Percentiles rank a stretch among this genome's conserved stretches.
phyloP scores from a whole-genome alignment of 23 tunicate species.

The Halocynthia aurantium region DNA sequence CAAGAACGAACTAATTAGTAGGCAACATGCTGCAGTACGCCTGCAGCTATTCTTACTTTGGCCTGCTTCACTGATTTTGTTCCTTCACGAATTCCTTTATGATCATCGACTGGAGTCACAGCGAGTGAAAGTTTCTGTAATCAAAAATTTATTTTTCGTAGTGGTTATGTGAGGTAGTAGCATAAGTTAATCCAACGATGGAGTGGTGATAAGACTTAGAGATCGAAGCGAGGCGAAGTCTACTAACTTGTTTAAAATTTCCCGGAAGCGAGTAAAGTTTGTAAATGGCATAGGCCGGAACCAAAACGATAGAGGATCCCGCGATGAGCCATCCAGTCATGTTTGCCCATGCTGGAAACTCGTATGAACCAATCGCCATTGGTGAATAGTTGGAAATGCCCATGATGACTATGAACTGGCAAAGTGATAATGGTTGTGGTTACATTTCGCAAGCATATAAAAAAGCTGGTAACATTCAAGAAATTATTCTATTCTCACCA shows the following conservation, averaged over 20 bases:
- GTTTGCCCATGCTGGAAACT: constrained; percentile 4
- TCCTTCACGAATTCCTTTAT: too few species aligned
- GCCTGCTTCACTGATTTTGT: too few species aligned
- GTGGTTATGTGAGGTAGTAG: too few species aligned
- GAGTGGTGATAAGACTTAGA: too few species aligned
- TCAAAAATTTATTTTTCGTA: too few species aligned
- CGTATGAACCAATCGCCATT: not conserved
- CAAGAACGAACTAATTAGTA: too few species aligned
- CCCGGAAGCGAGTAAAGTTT: not conserved
- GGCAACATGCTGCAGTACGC: too few species aligned
- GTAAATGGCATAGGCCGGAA: not conserved
- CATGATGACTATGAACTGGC: constrained; percentile 11
- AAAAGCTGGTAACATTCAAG: not conserved
- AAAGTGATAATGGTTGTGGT: not conserved
- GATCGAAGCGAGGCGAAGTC: too few species aligned
- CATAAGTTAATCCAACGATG: too few species aligned
- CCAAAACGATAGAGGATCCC: not conserved
- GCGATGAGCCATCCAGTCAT: constrained; percentile 4
- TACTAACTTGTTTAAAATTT: not conserved
- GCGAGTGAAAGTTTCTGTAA: too few species aligned
- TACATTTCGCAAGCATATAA: not conserved
- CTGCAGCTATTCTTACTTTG: too few species aligned
- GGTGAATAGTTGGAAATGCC: not conserved
- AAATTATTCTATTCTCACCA: not conserved
- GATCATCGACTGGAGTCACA: too few species aligned